A percentile compares a stretch with the other conserved stretches of the same genome.
phyloP scores from a whole-genome alignment of 2,113 vertebrate species.

The Proteles cristata region DNA sequence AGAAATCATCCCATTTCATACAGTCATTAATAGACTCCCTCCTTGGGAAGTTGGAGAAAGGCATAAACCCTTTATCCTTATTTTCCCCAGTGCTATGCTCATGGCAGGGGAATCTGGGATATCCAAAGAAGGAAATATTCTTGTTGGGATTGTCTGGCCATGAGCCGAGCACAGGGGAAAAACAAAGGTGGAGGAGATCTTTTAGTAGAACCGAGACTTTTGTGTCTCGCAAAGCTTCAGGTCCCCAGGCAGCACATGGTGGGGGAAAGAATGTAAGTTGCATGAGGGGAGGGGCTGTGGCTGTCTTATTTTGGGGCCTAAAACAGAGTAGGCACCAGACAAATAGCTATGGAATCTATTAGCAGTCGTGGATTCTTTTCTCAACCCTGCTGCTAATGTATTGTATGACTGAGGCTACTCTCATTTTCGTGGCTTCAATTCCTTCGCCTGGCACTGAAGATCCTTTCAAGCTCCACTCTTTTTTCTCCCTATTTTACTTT shows the following conservation, averaged over 20 bases:
- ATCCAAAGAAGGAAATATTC: neutral
- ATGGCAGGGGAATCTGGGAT: neutral
- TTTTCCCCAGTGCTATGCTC: neutral
- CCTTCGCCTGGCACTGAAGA: neutral
- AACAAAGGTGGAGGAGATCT: neutral
- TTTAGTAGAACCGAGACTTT: neutral
- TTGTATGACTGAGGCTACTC: neutral
- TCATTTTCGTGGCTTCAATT: neutral
- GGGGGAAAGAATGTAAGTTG: neutral
- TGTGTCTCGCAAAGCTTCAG: neutral
- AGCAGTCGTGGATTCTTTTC: neutral
- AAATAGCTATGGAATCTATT: neutral
- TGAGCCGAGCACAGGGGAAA: neutral
- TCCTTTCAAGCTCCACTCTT: neutral
- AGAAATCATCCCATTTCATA: neutral
- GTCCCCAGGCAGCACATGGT: rapidly evolving
- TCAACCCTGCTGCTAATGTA: neutral
- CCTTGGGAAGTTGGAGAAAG: neutral
- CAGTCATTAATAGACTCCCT: neutral
- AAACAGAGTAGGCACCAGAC: neutral
- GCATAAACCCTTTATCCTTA: neutral
- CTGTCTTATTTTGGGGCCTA: neutral
- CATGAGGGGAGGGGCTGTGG: too few relatives aligned
- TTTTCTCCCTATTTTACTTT: neutral
- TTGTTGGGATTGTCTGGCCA: neutral